Conservation (phyloP, 2,888 invertebrate genomes). For the Seira ritae region DNA sequence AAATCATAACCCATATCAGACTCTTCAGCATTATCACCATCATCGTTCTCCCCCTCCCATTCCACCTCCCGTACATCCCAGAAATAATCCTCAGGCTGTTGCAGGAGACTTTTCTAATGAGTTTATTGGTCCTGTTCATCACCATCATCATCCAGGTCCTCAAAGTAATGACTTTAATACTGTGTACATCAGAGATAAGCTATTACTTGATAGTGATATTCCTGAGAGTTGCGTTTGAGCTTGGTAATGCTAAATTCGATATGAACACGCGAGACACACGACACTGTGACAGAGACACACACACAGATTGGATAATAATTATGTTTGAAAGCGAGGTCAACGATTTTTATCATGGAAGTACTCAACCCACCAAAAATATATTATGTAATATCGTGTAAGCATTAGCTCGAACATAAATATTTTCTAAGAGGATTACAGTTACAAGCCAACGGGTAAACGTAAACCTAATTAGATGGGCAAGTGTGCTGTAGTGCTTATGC, state of each 20-base stretch:
- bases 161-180: constrained; percentile 72
- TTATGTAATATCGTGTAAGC: too few relatives aligned
- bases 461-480: neutral
- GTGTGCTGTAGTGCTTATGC: too few relatives aligned
- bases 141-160: constrained; percentile 45
- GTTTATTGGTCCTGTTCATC: constrained; percentile 47
- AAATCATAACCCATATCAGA: constrained; percentile 67
- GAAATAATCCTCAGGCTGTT: constrained; percentile 10
- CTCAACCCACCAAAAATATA: too few relatives aligned
- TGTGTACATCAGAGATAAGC: constrained; percentile 73
- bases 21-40: constrained; percentile 64
- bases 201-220: constrained; percentile 72
- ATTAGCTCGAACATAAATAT: too few relatives aligned
- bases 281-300: neutral
- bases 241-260: constrained; percentile 9
- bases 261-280: neutral
- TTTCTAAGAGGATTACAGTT: too few relatives aligned
- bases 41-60: constrained; percentile 41
- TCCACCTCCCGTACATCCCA: constrained; percentile 48
- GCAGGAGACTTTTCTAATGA: constrained; percentile 42
- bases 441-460: too few relatives aligned
- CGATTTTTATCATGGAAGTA: too few relatives aligned
- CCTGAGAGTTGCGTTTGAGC: constrained; percentile 73
- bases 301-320: neutral
- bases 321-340: too few relatives aligned